Evolutionary conservation across 64 coral and sea anemone genomes (phyloP), one percentile per base, ranked within the genome.

Genomic region (Exaiptasia diaphana): DNA sequence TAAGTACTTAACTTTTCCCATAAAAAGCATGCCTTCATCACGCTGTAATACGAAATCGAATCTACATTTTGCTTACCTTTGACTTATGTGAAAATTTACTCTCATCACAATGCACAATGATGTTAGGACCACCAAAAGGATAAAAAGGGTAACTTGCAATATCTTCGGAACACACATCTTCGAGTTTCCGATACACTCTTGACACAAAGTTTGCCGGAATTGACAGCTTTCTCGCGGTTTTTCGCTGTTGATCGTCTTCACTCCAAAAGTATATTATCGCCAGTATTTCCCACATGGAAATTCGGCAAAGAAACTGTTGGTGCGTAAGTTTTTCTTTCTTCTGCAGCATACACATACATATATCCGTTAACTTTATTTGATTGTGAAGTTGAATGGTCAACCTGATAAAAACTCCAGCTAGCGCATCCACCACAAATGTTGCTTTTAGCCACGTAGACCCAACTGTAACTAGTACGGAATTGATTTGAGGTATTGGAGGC

Each of bases 21-120:
- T n/a, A n/a, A n/a, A n/a, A n/a, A n/a, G n/a, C n/a, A n/a, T n/a
- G n/a, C n/a, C n/a, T n/a, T n/a, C n/a, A n/a, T n/a, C n/a, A n/a
- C n/a, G n/a, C n/a, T n/a, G n/a, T n/a, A n/a, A n/a, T n/a, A n/a
- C n/a, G n/a, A n/a, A n/a, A n/a, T n/a, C n/a, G n/a, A n/a, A n/a
- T n/a, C n/a, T n/a, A n/a, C n/a, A 49, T 49, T 9, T 49, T 49
- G 45, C 44, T 31, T 60, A 79, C 75, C 53, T 79, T 79, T 3
- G 75, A 18, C 30, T 79, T 79, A 53, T 58, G 75, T 15, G 64
- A 65, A 20, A 70, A 83, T 48, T 71, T 68, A 25, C 61, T 50
- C 24, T 83, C 34, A 32, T 83, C 80, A 36, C 61, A 69, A 38
- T 83, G 64, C 11, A 68, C 44, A 4, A 54, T 41, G 25, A 18